Evolutionary conservation across 2,888 invertebrate species (phyloP).

Genomic region (Electrophaes corylata): DNA sequence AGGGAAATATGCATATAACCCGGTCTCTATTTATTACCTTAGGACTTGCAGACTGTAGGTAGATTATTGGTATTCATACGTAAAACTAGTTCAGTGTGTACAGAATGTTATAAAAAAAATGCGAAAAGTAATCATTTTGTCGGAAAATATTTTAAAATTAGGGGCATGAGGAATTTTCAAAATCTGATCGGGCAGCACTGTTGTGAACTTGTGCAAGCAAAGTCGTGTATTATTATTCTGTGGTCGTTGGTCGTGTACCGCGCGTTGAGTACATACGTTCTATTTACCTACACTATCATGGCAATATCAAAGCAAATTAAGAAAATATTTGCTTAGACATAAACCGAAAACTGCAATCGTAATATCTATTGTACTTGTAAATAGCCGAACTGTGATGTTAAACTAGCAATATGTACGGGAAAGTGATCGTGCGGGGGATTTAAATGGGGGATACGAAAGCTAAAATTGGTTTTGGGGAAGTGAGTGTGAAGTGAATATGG

Average conservation of each 20-base stretch:
- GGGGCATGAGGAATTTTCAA: no score
- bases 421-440: conserved; percentile 52
- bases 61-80: no score
- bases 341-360: conserved; percentile 26
- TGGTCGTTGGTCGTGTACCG: conserved; percentile 52
- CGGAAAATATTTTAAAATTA: no score
- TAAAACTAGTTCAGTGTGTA: no score
- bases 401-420: conserved; percentile 40
- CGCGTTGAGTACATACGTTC: conserved; percentile 53
- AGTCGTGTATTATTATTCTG: no score
- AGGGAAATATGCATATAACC: no score
- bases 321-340: conserved; percentile 55
- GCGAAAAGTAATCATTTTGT: no score
- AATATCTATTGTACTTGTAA: conserved; percentile 9
- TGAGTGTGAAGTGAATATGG: conserved; percentile 76
- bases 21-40: no score
- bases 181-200: no score
- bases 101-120: no score
- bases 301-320: conserved; percentile 51
- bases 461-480: conserved; percentile 70
- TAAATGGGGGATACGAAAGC: conserved; percentile 75
- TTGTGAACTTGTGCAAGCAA: conserved; percentile 41
- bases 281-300: conserved; percentile 59
- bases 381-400: conserved; percentile 49
- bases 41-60: no score